phyloP scores from a whole-genome alignment of 2,113 vertebrate genomes.

The Lutjanus erythropterus region DNA sequence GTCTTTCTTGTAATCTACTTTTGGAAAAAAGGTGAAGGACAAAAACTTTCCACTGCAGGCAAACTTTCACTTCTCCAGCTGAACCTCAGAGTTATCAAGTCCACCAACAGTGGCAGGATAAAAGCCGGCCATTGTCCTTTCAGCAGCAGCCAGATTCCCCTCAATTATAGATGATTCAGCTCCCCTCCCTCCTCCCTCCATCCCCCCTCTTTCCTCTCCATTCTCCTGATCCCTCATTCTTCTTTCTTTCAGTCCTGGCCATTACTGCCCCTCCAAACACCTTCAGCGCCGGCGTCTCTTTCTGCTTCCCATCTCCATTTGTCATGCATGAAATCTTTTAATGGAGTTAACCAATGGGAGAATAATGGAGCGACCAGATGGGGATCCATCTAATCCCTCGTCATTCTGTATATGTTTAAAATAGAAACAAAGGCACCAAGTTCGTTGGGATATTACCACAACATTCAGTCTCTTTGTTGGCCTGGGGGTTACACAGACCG shows the following conservation, averaged over 20 bases:
- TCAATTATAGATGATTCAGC: slow-evolving; percentile 73
- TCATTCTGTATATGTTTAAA: slow-evolving; percentile 58
- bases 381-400: slow-evolving; percentile 49
- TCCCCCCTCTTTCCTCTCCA: slow-evolving; percentile 4
- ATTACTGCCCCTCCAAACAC: slow-evolving; percentile 57
- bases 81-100: slow-evolving; percentile 21
- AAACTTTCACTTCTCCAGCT: slow-evolving; percentile 28
- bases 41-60: slow-evolving; percentile 20
- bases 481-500: not conserved
- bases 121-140: slow-evolving; percentile 58
- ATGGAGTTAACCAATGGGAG: slow-evolving; percentile 66
- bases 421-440: slow-evolving; percentile 42
- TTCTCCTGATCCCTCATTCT: slow-evolving; percentile 44
- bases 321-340: slow-evolving; percentile 74
- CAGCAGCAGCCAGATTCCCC: slow-evolving; percentile 56
- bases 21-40: not conserved
- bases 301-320: slow-evolving; percentile 60
- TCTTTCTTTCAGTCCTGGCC: slow-evolving; percentile 39
- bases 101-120: slow-evolving; percentile 26
- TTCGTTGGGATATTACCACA: slow-evolving; percentile 15
- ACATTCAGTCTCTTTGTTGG: not conserved
- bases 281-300: slow-evolving; percentile 25
- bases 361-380: slow-evolving; percentile 68
- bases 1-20: not conserved
- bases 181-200: not conserved